Conservation (phyloP, 2,113 vertebrate genomes). For the Takifugu flavidus region DNA sequence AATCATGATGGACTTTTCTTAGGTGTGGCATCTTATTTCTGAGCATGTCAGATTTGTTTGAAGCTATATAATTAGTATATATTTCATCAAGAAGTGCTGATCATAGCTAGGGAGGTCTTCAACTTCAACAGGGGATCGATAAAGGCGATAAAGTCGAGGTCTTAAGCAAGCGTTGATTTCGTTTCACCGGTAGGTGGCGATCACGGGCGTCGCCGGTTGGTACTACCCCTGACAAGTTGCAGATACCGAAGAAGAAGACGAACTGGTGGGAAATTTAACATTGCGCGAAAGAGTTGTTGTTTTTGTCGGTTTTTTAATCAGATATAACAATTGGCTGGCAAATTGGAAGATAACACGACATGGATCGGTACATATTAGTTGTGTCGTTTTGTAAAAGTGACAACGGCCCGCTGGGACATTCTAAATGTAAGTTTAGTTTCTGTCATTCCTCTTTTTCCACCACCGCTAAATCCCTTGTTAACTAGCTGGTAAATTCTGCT, state of each 20-base stretch:
- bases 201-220: background rate
- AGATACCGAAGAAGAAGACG: slow-evolving; percentile 30
- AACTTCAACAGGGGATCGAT: no score
- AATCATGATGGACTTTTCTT: background rate
- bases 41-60: no score
- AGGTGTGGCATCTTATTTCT: no score
- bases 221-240: no score
- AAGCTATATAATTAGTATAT: no score
- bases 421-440: slow-evolving; percentile 43
- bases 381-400: slow-evolving; percentile 36
- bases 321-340: rapidly evolving
- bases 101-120: no score
- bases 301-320: background rate
- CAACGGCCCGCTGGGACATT: slow-evolving; percentile 8
- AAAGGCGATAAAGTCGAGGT: no score
- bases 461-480: background rate
- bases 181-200: slow-evolving; percentile 20
- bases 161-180: no score
- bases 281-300: slow-evolving; percentile 1
- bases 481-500: background rate
- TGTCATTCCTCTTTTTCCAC: background rate
- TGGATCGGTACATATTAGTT: slow-evolving; percentile 64
- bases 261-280: slow-evolving; percentile 64
- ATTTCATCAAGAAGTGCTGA: no score
- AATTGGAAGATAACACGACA: slow-evolving; percentile 8